Evolutionary conservation across 2,888 invertebrate species (phyloP).

Genomic region (Eristalis intricaria): DNA sequence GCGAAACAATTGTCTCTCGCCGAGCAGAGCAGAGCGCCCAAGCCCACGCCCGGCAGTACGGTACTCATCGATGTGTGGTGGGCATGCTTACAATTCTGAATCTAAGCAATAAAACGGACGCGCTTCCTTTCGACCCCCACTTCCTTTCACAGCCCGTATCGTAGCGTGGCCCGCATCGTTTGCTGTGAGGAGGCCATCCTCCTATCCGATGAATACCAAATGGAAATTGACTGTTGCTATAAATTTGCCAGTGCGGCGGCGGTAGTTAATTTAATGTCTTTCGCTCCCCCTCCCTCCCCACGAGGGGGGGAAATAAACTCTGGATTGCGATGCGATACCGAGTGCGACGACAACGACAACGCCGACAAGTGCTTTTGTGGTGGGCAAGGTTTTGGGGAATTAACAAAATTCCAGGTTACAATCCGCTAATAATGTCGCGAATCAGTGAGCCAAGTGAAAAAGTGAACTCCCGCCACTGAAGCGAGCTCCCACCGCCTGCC

Average conservation of each 20-base stretch:
- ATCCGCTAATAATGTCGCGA: slow-evolving; percentile 14
- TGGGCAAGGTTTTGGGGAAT: slow-evolving; percentile 10
- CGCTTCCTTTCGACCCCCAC: slow-evolving; percentile 5
- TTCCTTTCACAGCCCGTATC: background rate
- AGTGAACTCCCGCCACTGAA: background rate
- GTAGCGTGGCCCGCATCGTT: too few species aligned
- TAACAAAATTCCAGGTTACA: background rate
- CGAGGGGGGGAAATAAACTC: background rate
- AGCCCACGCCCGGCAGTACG: background rate
- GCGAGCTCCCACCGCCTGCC: background rate
- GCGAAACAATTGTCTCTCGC: background rate
- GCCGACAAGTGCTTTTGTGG: background rate
- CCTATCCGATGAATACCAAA: slow-evolving; percentile 28
- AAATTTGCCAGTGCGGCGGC: slow-evolving; percentile 19
- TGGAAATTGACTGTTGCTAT: slow-evolving; percentile 34
- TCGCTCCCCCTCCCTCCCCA: too few species aligned
- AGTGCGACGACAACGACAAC: background rate
- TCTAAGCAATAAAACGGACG: background rate
- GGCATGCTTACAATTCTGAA: background rate
- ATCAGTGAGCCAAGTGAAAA: slow-evolving; percentile 19
- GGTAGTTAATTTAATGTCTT: slow-evolving; percentile 13
- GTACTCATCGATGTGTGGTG: background rate
- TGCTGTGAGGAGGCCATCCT: background rate
- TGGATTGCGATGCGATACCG: background rate
- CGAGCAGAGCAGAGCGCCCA: background rate